These are phyloP conservation scores for Artemia sinica DNA, from an alignment of 2,888 invertebrate species.

Conservation along the genomic window DNA sequence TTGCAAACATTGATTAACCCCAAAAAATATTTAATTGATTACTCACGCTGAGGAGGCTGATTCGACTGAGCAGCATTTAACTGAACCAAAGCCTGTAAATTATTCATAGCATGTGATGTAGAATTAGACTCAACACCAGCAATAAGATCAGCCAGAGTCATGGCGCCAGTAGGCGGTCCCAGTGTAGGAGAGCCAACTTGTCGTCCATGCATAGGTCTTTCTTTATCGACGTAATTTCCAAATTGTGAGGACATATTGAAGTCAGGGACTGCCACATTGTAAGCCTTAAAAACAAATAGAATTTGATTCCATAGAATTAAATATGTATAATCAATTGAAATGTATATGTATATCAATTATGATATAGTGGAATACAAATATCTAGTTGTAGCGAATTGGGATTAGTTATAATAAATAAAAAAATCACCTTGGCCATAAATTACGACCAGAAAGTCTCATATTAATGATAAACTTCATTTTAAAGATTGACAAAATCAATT, in stretches of 20 bases:
- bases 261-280: conserved; percentile 42
- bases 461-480: no score
- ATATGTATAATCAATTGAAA: no score
- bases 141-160: conserved; percentile 57
- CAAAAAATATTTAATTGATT: background rate
- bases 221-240: conserved; percentile 60
- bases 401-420: no score
- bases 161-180: background rate
- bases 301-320: no score
- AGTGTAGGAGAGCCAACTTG: background rate
- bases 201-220: conserved; percentile 17
- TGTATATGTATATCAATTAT: no score
- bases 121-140: conserved; percentile 45
- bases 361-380: no score
- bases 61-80: conserved; percentile 39
- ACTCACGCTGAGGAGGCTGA: background rate
- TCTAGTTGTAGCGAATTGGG: no score
- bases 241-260: conserved; percentile 60
- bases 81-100: conserved; percentile 73
- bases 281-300: background rate
- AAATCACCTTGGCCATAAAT: no score
- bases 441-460: no score
- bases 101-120: conserved; percentile 53
- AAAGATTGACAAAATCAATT: no score
- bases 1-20: background rate